Evolutionary conservation across 2,888 invertebrate species (phyloP).

Genomic region (Patella depressa): DNA sequence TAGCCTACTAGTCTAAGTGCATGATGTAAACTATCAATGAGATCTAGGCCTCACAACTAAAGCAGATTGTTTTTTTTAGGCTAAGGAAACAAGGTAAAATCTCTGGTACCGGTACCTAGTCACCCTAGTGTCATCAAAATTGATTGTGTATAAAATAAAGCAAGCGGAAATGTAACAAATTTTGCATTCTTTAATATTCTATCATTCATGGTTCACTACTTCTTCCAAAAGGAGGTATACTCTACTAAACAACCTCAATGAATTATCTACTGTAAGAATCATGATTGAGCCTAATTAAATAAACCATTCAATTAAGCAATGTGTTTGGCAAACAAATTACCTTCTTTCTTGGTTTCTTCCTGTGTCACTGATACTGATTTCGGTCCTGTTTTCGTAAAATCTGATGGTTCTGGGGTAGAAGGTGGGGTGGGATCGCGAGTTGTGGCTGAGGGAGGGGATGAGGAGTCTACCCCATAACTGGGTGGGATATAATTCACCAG

Average conservation of each 20-base stretch:
- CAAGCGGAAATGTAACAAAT: too few relatives aligned
- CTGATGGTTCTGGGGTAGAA: constrained; percentile 29
- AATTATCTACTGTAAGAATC: constrained; percentile 21
- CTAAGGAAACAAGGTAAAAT: too few relatives aligned
- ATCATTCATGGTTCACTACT: background rate
- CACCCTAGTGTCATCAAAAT: too few relatives aligned
- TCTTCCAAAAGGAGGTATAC: background rate
- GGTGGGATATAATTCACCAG: constrained; percentile 27
- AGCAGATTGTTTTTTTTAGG: too few relatives aligned
- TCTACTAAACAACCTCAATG: background rate
- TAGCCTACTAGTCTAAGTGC: too few relatives aligned
- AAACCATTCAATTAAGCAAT: background rate
- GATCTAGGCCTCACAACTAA: too few relatives aligned
- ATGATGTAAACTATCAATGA: too few relatives aligned
- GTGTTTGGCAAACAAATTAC: constrained; percentile 17
- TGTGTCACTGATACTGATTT: constrained; percentile 23
- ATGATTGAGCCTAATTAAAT: background rate
- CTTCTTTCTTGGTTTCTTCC: constrained; percentile 32
- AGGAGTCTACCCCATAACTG: constrained; percentile 23
- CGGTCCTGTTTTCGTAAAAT: constrained; percentile 22
- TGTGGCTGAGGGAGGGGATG: constrained; percentile 32
- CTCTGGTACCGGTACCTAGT: too few relatives aligned
- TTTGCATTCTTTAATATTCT: too few relatives aligned
- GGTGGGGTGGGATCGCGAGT: constrained; percentile 33
- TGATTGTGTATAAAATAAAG: too few relatives aligned